Conservation (phyloP, 2,888 invertebrate species). For the Noctuana brunneofusca region DNA sequence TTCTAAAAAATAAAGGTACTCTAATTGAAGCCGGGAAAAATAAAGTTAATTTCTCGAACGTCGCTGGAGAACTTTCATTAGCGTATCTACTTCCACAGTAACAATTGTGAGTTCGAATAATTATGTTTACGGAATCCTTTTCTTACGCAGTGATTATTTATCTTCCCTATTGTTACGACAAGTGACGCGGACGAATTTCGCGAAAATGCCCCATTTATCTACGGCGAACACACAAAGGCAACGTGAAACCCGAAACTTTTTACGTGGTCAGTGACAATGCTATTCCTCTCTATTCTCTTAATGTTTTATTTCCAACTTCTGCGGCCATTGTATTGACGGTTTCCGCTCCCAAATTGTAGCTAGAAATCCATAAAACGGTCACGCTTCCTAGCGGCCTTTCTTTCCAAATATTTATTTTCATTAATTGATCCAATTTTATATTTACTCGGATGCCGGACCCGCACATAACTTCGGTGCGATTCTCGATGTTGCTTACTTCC, state of each 20-base stretch:
- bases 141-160: conserved; percentile 80
- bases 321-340: conserved; percentile 57
- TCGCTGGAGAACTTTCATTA: conserved; percentile 72
- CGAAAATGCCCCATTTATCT: conserved; percentile 81
- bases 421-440: conserved; percentile 45
- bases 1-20: conserved; percentile 63
- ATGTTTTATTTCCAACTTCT: conserved; percentile 70
- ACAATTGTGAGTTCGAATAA: conserved; percentile 81
- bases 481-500: conserved; percentile 62
- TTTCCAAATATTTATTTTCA: conserved; percentile 26
- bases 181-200: conserved; percentile 80
- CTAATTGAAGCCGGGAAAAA: conserved; percentile 66
- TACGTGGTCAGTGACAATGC: conserved; percentile 80
- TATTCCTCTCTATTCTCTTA: conserved; percentile 75
- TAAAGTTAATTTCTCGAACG: conserved; percentile 67
- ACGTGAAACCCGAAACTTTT: conserved; percentile 80
- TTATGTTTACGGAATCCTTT: conserved; percentile 82
- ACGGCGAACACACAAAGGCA: conserved; percentile 75
- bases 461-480: conserved; percentile 69
- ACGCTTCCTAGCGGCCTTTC: not conserved
- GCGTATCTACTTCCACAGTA: conserved; percentile 69
- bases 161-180: conserved; percentile 78
- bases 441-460: conserved; percentile 68
- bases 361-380: conserved; percentile 9
- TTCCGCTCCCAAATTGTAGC: conserved; percentile 15